These are phyloP conservation scores for Antennarius maculatus DNA, from an alignment of 2,797 vertebrate genomes.

Conservation along the genomic window DNA sequence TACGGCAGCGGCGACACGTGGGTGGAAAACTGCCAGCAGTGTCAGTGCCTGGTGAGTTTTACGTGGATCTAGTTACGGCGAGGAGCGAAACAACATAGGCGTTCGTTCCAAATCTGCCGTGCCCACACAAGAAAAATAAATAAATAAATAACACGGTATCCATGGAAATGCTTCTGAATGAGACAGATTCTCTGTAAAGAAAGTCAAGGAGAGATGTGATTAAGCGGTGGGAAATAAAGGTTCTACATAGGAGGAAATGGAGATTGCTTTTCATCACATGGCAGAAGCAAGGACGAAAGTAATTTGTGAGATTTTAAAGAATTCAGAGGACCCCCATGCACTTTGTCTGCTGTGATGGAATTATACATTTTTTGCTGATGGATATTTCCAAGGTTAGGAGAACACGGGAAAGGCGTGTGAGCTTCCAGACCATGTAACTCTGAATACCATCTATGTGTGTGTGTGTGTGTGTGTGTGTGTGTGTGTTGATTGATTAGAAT, in stretches of 20 bases:
- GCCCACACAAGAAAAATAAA: conserved; percentile 35
- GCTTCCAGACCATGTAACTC: conserved; percentile 5
- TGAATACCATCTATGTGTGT: conserved; percentile 6
- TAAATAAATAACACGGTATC: conserved; percentile 51
- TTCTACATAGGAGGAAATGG: conserved; percentile 43
- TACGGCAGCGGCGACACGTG: conserved; percentile 96
- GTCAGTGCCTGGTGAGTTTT: conserved; percentile 93
- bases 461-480: background rate
- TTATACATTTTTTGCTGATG: conserved; percentile 40
- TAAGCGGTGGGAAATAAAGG: conserved; percentile 52
- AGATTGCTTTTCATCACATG: conserved; percentile 51
- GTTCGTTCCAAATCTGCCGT: conserved; percentile 13
- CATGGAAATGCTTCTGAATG: conserved; percentile 59
- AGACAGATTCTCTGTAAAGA: conserved; percentile 41
- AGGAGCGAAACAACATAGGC: conserved; percentile 13
- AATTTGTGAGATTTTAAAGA: conserved; percentile 57
- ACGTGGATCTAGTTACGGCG: conserved; percentile 4
- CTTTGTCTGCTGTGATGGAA: conserved; percentile 49
- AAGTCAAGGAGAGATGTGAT: conserved; percentile 67
- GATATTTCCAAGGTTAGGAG: conserved; percentile 56
- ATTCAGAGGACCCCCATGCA: conserved; percentile 37
- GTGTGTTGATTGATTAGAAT: conserved; percentile 41
- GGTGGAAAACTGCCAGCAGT: conserved; percentile 96
- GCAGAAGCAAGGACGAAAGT: conserved; percentile 29
- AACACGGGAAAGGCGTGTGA: conserved; percentile 18